Evolutionary conservation across 2,797 vertebrate species (phyloP).

Genomic region (Okamejei kenojei): DNA sequence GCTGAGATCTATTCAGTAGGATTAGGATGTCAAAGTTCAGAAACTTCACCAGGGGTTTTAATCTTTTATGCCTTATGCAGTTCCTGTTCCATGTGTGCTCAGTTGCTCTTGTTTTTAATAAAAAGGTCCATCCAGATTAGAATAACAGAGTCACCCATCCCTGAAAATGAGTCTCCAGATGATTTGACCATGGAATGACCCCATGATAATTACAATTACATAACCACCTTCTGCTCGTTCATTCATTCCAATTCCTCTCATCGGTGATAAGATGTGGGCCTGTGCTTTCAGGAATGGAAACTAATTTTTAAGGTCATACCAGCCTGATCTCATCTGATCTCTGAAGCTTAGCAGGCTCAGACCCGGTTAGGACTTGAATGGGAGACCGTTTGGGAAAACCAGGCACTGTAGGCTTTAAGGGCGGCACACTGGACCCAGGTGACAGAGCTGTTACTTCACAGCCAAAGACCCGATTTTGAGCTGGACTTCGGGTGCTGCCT

Average conservation of each 20-base stretch:
- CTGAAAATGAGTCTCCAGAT: not conserved
- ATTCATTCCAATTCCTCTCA: constrained; percentile 6
- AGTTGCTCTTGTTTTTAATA: not conserved
- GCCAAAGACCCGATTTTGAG: too few relatives aligned
- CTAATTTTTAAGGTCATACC: not conserved
- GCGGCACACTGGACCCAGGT: too few relatives aligned
- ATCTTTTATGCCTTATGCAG: not conserved
- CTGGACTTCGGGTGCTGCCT: too few relatives aligned
- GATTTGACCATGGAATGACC: constrained; percentile 25
- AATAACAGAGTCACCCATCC: constrained; percentile 25
- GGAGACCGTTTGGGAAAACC: too few relatives aligned
- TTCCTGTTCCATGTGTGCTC: not conserved
- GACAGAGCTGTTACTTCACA: too few relatives aligned
- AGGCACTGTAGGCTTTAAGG: too few relatives aligned
- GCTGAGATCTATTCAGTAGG: not conserved
- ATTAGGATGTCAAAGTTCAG: constrained; percentile 12
- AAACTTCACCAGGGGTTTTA: constrained; percentile 9
- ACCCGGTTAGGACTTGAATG: too few relatives aligned
- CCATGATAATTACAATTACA: constrained; percentile 9
- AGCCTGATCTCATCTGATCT: too few relatives aligned
- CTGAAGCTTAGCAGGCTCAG: too few relatives aligned
- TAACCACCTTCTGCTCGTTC: constrained; percentile 21
- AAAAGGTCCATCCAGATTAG: not conserved
- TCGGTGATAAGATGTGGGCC: not conserved
- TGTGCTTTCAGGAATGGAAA: not conserved